Base-by-base conservation (phyloP, 2,797 vertebrate genomes). In the Argyrosomus regius region DNA sequence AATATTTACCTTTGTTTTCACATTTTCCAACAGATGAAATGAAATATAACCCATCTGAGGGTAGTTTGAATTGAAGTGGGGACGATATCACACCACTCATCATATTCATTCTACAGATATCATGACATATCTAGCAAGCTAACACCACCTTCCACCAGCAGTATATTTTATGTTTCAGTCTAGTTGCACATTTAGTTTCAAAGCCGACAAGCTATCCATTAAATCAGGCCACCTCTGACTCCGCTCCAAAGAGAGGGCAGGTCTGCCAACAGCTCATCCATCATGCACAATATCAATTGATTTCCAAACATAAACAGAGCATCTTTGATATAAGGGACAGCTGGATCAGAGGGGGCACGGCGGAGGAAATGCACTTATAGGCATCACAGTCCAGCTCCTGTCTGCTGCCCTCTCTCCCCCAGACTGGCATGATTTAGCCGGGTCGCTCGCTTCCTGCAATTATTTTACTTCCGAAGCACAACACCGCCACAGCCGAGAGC, bases 241-340 rank as follows among this genome's bases (percentile, higher is more conserved):
- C 89, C 64, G 46, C 88, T 91, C 87, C 89, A 82, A 71, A 58
- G 94, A 92, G 88, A 80, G 92, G 95, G 93, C 94, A 91, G 73
- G 91, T 93, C 95, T 94, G 92, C 93, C 92, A 94, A 65, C 79
- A 88, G 94, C 92, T 93, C 91, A 94, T 95, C 93, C 92, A 95
- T 97, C 96, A 96, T 93, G 77, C 6, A 12, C 89, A 95, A 94
- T 94, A 96, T 94, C 95, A 88, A 92, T 90, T 92, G 93, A 95
- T 93, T 94, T 93, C 92, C 94, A 93, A 94, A 95, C 94, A 85
- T 91, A 95, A 95, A 95, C 95, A 96, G 93, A 93, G 89, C 93
- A 94, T 95, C 93, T 96, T 89, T 94, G 95, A 89, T 94, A 94
- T 84, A 93, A 93, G 93, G 92, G 95, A 93, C 90, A 95, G 93